Percentiles rank a stretch among this genome's conserved stretches.
phyloP scores from a whole-genome alignment of 37 sponge, comb jelly and placozoan genomes.

The Aplysina aerophoba region DNA sequence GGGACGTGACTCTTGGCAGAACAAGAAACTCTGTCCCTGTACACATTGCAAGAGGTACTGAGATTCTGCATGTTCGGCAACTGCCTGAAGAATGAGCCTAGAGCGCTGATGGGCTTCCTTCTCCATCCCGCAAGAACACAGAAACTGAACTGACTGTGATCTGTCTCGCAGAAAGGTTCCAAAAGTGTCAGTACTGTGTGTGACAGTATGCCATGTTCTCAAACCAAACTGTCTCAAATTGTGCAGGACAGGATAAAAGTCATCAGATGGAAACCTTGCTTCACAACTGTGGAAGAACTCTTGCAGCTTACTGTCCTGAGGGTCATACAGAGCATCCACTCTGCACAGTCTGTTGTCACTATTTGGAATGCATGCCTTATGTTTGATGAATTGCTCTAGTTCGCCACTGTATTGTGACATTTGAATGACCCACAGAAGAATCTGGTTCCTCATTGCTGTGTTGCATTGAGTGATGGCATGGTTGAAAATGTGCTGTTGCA shows the following conservation, averaged over 20 bases:
- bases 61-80: not conserved
- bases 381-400: not conserved
- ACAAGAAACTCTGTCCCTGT: constrained; percentile 28
- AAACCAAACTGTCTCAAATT: constrained; percentile 40
- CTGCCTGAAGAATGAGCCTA: not conserved
- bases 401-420: not conserved
- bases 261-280: constrained; percentile 30
- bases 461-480: not conserved
- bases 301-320: constrained; percentile 29
- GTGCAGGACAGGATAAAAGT: constrained; percentile 6
- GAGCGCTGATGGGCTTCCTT: not conserved
- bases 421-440: constrained; percentile 49
- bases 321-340: constrained; percentile 44
- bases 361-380: not conserved
- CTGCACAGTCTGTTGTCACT: not conserved
- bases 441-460: constrained; percentile 20
- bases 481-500: constrained; percentile 6
- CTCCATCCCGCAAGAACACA: not conserved
- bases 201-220: constrained; percentile 45
- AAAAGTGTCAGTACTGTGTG: not conserved
- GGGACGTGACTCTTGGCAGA: constrained; percentile 16
- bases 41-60: not conserved
- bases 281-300: constrained; percentile 40
- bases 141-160: constrained; percentile 24
- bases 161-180: constrained; percentile 20